Percentiles rank a stretch among this genome's conserved stretches.
phyloP scores from a whole-genome alignment of 2,888 invertebrate species.

The Leuctra nigra region DNA sequence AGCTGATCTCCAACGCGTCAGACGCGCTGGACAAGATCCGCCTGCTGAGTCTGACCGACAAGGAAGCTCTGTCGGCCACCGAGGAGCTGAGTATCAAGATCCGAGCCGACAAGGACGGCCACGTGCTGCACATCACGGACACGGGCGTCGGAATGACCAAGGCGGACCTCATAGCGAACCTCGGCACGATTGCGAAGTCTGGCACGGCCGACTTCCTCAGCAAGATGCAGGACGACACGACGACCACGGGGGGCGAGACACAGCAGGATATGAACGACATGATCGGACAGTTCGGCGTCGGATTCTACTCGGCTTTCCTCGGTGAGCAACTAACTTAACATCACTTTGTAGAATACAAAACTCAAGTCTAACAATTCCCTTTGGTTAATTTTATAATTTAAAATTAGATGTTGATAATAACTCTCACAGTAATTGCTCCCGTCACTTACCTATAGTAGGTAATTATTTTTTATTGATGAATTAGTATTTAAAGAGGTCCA shows the following conservation, averaged over 20 bases:
- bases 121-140: constrained; percentile 89
- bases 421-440: too few relatives aligned
- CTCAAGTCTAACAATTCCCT: too few relatives aligned
- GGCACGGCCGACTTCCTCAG: constrained; percentile 94
- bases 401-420: too few relatives aligned
- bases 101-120: constrained; percentile 86
- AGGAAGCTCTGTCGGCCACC: constrained; percentile 66
- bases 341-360: too few relatives aligned
- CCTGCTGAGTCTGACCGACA: constrained; percentile 83
- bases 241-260: constrained; percentile 26
- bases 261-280: constrained; percentile 84
- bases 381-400: too few relatives aligned
- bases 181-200: constrained; percentile 97
- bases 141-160: constrained; percentile 98
- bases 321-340: too few relatives aligned
- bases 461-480: too few relatives aligned
- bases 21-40: constrained; percentile 99
- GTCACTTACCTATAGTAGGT: too few relatives aligned
- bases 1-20: constrained; percentile 97
- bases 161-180: constrained; percentile 85
- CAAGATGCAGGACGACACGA: constrained; percentile 47
- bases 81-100: constrained; percentile 85
- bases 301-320: constrained; percentile 97
- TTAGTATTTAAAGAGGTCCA: too few relatives aligned
- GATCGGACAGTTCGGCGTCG: constrained; percentile 99